These are phyloP conservation scores for Capreolus pygargus DNA, from an alignment of 2,113 vertebrate species.

Conservation along the genomic window DNA sequence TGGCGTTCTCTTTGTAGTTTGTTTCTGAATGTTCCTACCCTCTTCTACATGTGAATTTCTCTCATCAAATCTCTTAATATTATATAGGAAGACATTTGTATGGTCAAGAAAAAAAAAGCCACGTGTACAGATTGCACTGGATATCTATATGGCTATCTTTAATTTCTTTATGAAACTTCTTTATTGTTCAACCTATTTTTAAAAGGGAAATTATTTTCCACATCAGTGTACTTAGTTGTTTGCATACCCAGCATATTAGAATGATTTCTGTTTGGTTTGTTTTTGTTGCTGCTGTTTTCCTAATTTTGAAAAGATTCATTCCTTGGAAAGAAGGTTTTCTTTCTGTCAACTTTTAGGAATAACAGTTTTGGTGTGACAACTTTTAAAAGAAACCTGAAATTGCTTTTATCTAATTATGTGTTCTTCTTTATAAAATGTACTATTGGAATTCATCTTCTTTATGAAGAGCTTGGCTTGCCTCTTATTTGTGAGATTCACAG, in stretches of 20 bases:
- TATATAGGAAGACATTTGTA: not conserved
- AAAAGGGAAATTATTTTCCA: not conserved
- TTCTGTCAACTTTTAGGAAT: not conserved
- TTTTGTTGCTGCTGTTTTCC: slow-evolving; percentile 12
- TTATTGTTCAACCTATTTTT: slow-evolving; percentile 10
- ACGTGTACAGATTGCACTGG: not conserved
- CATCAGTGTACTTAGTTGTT: not conserved
- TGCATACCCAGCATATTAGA: not conserved
- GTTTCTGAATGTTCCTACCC: not conserved
- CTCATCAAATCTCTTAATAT: not conserved
- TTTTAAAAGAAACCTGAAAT: slow-evolving; percentile 31
- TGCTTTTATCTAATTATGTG: slow-evolving; percentile 4
- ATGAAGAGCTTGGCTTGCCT: not conserved
- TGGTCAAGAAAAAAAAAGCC: not conserved
- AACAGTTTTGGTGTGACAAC: not conserved
- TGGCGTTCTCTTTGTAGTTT: not conserved
- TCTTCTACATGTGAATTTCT: slow-evolving; percentile 1
- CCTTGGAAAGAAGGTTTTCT: not conserved
- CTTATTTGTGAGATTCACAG: slow-evolving; percentile 27
- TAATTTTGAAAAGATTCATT: not conserved
- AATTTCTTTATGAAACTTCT: slow-evolving; percentile 3
- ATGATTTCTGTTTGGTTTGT: not conserved
- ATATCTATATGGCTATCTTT: not conserved
- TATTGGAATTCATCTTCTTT: not conserved
- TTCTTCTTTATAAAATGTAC: not conserved